These are phyloP conservation scores for Nixonia krombeini DNA, from an alignment of 1,140 invertebrate species.

Conservation along the genomic window DNA sequence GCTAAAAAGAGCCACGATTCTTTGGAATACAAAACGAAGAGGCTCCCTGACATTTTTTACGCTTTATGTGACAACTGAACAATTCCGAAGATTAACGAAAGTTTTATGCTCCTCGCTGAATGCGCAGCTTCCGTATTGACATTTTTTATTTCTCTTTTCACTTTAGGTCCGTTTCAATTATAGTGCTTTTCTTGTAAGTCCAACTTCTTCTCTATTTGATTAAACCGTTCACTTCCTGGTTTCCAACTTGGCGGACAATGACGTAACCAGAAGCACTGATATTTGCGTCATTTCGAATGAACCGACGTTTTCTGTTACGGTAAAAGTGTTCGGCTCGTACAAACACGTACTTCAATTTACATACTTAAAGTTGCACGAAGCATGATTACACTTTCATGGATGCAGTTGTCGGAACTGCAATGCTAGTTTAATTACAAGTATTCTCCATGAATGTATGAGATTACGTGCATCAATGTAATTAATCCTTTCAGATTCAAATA, in stretches of 20 bases:
- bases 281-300: too few species aligned
- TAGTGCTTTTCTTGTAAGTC: slow-evolving; percentile 1
- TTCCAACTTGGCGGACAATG: not conserved
- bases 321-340: too few species aligned
- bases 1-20: slow-evolving; percentile 41
- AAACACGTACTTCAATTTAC: too few species aligned
- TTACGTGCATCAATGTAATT: too few species aligned
- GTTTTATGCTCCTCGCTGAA: slow-evolving; percentile 14
- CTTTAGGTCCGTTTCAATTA: not conserved
- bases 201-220: not conserved
- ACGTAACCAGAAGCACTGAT: not conserved
- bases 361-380: too few species aligned
- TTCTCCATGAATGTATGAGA: too few species aligned
- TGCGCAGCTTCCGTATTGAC: not conserved
- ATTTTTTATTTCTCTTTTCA: slow-evolving; percentile 1
- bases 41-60: slow-evolving; percentile 41
- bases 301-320: too few species aligned
- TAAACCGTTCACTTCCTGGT: not conserved
- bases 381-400: too few species aligned
- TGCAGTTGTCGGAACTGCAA: too few species aligned
- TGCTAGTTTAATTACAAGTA: too few species aligned
- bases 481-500: too few species aligned
- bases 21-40: slow-evolving; percentile 31
- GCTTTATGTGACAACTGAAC: slow-evolving; percentile 45
- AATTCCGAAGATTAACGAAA: slow-evolving; percentile 48